A percentile compares a stretch with the other conserved stretches of the same genome.
phyloP scores from a whole-genome alignment of 2,797 vertebrate species.

The Delichon dasypus region DNA sequence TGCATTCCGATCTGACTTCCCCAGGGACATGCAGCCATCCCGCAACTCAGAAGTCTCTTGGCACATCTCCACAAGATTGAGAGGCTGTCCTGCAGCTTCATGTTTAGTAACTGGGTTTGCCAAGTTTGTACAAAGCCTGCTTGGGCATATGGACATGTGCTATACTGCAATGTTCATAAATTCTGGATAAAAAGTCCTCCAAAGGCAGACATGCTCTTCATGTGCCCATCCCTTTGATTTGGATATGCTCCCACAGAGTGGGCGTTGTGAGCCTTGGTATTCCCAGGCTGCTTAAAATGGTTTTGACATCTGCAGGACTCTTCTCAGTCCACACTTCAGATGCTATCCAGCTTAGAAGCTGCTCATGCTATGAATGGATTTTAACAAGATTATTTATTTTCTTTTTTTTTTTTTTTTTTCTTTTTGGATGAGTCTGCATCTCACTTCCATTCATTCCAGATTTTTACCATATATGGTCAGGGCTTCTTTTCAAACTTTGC shows the following conservation, averaged over 20 bases:
- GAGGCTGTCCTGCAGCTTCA: slow-evolving; percentile 29
- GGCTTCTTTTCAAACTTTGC: slow-evolving; percentile 29
- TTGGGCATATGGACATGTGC: background rate
- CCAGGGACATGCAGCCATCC: fast-evolving
- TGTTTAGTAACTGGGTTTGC: slow-evolving; percentile 27
- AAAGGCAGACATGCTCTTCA: background rate
- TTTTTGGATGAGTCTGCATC: background rate
- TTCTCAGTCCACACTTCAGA: background rate
- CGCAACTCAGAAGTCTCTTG: background rate
- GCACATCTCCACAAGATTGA: background rate
- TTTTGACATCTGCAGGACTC: background rate
- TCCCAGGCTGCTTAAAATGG: background rate
- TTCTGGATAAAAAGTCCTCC: background rate
- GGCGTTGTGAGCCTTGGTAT: background rate
- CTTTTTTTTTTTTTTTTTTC: background rate
- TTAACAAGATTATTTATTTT: background rate
- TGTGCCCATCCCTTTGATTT: background rate
- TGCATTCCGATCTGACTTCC: background rate
- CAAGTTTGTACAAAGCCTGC: background rate
- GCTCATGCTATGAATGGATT: background rate
- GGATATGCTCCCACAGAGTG: background rate
- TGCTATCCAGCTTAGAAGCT: background rate
- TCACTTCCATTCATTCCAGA: slow-evolving; percentile 1
- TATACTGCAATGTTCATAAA: background rate
- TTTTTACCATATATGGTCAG: slow-evolving; percentile 60